Base-by-base conservation (phyloP, 2,113 vertebrate species). In the Aspiorhynchus laticeps region DNA sequence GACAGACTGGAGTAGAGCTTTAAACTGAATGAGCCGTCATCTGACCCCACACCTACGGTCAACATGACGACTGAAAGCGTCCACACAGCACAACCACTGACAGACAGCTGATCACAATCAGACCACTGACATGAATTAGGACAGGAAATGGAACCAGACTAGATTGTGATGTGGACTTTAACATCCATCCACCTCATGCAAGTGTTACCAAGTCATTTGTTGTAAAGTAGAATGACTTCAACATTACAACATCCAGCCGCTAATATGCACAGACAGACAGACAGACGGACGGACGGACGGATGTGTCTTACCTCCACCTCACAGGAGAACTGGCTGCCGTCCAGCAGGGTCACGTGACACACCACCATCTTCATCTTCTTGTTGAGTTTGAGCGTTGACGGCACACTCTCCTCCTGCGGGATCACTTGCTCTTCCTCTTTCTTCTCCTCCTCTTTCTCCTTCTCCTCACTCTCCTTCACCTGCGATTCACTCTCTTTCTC, bases 351-450 rank as follows among this genome's bases (percentile, higher is more conserved):
- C 85, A 99, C 97, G 78, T 96, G 96, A 93, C 97, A 98, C 85
- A 94, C 95, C 79, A 97, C 94, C 85, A 96, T 95, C 94, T 98
- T 99, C 91, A 96, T 95, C 94, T 96, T 99, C 94, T 96, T 98
- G 88, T 95, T 91, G 87, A 96, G 90, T 89, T 96, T 97, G 75
- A 95, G 95, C 67, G 94, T 92, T 65, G 93, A 89, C 81, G 89
- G 92, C 41, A 93, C 92, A 87, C 92, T 89, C 7, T 90, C 90
- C 90, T 95, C 95, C 92, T 87, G 89, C 87, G 90, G 93, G 88
- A 94, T 91, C 21, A 93, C 94, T 90, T 94, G 95, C 87, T 95
- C 96, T 19, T 94, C 94, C 82, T 95, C 96, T 63, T 93, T 95
- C 87, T 94, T 41, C 69, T 24, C 36, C 1, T 73, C 36, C 21